Evolutionary conservation across 2,113 vertebrate species (phyloP).

Genomic region (Rhombomys opimus): DNA sequence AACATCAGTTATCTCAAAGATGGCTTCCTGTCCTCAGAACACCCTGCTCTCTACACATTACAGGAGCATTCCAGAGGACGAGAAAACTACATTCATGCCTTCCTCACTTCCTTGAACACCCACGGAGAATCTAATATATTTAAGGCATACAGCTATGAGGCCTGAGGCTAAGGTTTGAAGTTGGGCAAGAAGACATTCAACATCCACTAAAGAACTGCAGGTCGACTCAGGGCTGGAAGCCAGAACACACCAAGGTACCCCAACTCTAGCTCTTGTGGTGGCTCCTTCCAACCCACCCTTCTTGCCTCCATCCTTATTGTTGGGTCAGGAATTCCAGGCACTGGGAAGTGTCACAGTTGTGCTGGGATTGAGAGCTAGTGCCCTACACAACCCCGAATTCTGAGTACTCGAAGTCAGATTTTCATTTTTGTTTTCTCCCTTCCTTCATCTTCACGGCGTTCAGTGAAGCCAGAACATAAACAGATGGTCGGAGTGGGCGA

Average conservation of each 20-base stretch:
- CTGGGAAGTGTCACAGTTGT: fast-evolving
- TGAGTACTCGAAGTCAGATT: neutral
- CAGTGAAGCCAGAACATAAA: neutral
- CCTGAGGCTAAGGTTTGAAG: neutral
- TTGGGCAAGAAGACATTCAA: too few relatives aligned
- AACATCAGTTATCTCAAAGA: neutral
- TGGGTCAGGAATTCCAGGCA: neutral
- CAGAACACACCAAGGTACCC: neutral
- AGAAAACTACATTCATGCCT: neutral
- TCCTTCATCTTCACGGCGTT: neutral
- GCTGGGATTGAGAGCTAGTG: neutral
- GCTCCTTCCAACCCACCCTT: neutral
- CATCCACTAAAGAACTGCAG: neutral
- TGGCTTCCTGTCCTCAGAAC: neutral
- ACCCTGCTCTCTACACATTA: neutral
- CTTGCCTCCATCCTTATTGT: neutral
- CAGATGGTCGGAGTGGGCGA: neutral
- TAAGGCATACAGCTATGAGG: neutral
- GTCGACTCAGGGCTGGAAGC: neutral
- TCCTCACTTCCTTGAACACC: neutral
- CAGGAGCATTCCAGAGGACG: neutral
- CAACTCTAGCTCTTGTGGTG: neutral
- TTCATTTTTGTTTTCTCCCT: too few relatives aligned
- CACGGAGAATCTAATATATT: neutral
- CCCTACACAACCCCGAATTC: too few relatives aligned